These are phyloP conservation scores for Lasioglossum lativentre DNA, from an alignment of 2,888 invertebrate species.

Conservation along the genomic window DNA sequence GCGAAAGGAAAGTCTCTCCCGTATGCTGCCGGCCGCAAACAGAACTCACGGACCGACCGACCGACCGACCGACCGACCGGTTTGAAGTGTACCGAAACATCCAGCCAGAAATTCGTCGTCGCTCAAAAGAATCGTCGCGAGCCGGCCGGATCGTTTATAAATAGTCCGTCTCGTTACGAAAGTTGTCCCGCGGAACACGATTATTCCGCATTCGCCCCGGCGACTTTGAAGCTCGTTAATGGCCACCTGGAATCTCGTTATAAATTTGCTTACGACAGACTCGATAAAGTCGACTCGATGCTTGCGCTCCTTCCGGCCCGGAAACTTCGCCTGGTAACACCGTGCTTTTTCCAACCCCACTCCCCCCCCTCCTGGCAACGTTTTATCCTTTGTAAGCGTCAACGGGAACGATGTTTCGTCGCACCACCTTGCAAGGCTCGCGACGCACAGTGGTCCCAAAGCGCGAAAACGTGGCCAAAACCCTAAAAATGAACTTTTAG, in stretches of 20 bases:
- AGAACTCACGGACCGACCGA: not conserved
- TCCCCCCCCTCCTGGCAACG: slow-evolving; percentile 11
- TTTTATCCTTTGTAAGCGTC: not conserved
- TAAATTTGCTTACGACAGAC: slow-evolving; percentile 63
- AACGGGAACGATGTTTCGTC: not conserved
- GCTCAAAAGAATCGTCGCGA: slow-evolving; percentile 17
- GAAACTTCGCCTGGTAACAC: slow-evolving; percentile 24
- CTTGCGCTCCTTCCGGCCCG: not conserved
- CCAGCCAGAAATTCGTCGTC: slow-evolving; percentile 3
- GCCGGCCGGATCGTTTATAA: slow-evolving; percentile 55
- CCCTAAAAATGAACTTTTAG: too few relatives aligned
- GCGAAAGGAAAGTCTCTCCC: not conserved
- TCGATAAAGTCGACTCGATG: slow-evolving; percentile 51
- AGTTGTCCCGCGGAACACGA: slow-evolving; percentile 53
- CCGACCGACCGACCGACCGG: not conserved
- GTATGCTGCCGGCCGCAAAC: not conserved
- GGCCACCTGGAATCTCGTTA: slow-evolving; percentile 64
- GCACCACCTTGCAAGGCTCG: not conserved
- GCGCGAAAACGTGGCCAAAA: too few relatives aligned
- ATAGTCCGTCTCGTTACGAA: slow-evolving; percentile 57
- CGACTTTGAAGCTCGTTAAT: slow-evolving; percentile 62
- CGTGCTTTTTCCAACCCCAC: not conserved
- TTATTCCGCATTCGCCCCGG: slow-evolving; percentile 46
- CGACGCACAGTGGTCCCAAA: too few relatives aligned
- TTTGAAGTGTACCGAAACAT: not conserved